Percentiles rank a stretch among this genome's conserved stretches.
Conservation (phyloP, 2,797 vertebrate species). For the Semotilus atromaculatus region DNA sequence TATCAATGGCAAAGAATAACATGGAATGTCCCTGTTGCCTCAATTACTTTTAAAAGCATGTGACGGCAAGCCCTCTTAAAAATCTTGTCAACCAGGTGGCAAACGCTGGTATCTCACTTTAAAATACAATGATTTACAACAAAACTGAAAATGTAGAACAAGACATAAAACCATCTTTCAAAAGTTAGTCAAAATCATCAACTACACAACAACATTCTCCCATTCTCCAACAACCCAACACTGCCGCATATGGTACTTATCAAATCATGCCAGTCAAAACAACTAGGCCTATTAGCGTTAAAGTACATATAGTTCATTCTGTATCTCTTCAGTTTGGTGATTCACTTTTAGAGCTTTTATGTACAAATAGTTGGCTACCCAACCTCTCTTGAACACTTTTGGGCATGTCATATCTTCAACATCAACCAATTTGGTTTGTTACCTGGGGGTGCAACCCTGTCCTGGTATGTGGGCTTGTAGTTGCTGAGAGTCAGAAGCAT, state of each 20-base stretch:
- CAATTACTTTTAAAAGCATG: background rate
- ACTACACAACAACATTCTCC: background rate
- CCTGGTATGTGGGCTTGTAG: constrained; percentile 95
- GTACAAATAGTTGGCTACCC: background rate
- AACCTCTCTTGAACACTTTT: background rate
- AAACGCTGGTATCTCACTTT: background rate
- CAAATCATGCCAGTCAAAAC: constrained; percentile 18
- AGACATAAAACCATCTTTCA: background rate
- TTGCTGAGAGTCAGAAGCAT: constrained; percentile 91
- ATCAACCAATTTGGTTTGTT: constrained; percentile 61
- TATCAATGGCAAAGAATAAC: background rate
- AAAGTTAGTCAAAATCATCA: background rate
- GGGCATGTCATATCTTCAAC: background rate
- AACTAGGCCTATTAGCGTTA: background rate
- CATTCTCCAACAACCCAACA: background rate
- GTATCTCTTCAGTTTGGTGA: background rate
- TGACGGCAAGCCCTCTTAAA: background rate
- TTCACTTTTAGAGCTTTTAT: background rate
- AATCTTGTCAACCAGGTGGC: constrained; percentile 2
- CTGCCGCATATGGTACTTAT: background rate
- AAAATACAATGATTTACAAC: background rate
- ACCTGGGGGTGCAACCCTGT: constrained; percentile 99
- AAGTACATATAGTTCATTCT: constrained; percentile 31
- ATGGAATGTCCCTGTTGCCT: constrained; percentile 9
- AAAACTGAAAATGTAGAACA: background rate